Conservation (phyloP, 2,113 vertebrate species). For the Petrocephalus zakoni region DNA sequence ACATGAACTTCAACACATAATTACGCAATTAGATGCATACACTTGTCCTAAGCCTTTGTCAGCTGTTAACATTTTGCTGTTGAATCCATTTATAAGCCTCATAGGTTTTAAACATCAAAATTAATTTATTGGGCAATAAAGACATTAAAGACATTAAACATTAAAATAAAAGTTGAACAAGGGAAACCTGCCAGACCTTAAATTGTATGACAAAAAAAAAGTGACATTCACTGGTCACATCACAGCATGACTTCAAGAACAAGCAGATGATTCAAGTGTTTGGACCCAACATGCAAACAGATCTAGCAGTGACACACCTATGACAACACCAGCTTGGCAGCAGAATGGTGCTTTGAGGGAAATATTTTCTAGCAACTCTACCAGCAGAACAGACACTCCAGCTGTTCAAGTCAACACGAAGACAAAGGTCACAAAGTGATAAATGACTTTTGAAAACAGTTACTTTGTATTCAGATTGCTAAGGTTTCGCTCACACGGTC, state of each 20-base stretch:
- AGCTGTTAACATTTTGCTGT: background rate
- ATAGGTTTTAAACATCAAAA: constrained; percentile 16
- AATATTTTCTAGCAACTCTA: constrained; percentile 6
- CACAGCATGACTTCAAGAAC: constrained; percentile 1
- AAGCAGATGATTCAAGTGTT: background rate
- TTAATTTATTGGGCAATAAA: constrained; percentile 18
- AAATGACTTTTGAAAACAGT: background rate
- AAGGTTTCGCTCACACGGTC: constrained; percentile 17
- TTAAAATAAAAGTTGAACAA: constrained; percentile 6
- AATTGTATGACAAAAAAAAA: background rate
- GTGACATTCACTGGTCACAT: background rate
- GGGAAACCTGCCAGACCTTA: background rate
- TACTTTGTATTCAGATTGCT: background rate
- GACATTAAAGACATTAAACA: no score
- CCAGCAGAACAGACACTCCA: background rate
- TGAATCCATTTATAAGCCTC: background rate
- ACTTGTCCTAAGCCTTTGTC: background rate
- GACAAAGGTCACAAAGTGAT: constrained; percentile 9
- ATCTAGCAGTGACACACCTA: constrained; percentile 37
- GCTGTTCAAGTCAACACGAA: background rate
- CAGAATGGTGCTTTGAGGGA: constrained; percentile 44
- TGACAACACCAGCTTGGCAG: constrained; percentile 40
- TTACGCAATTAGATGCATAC: background rate
- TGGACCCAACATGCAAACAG: background rate
- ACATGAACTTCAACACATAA: background rate